These are phyloP conservation scores for Cariama cristata DNA, from an alignment of 2,113 vertebrate genomes.

Conservation along the genomic window DNA sequence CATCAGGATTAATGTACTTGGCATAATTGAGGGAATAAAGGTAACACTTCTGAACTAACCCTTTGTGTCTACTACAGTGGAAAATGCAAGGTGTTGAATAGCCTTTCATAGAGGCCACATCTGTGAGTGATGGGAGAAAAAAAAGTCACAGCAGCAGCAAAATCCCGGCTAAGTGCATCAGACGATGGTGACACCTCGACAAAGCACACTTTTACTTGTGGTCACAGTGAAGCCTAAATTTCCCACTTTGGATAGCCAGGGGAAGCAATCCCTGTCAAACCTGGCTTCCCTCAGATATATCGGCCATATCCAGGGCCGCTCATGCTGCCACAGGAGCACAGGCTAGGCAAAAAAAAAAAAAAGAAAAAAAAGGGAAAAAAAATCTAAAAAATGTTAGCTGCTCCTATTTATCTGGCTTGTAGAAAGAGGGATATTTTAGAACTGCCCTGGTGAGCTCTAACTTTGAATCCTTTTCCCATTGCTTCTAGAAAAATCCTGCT, in stretches of 20 bases:
- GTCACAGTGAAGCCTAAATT: background rate
- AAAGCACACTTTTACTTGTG: background rate
- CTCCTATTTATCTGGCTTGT: background rate
- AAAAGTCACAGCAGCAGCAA: background rate
- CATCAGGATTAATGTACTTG: background rate
- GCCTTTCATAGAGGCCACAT: fast-evolving
- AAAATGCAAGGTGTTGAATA: background rate
- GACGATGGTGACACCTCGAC: background rate
- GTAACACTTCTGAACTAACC: background rate
- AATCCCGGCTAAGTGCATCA: background rate
- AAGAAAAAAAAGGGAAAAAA: fast-evolving
- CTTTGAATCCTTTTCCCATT: background rate
- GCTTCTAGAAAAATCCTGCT: background rate
- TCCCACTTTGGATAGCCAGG: background rate
- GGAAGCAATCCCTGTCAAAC: background rate
- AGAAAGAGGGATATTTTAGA: background rate
- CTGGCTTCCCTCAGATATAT: background rate
- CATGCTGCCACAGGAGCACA: background rate
- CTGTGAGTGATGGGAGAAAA: background rate
- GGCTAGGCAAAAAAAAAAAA: background rate
- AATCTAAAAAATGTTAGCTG: fast-evolving
- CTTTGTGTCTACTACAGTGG: background rate
- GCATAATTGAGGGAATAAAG: background rate
- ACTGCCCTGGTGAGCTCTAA: background rate
- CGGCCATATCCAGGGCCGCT: background rate